Percentiles rank a stretch among this genome's conserved stretches.
Evolutionary conservation across 30 jellyfish, hydroid and myxozoan species (phyloP).

Genomic region (Chrysaora quinquecirrha): DNA sequence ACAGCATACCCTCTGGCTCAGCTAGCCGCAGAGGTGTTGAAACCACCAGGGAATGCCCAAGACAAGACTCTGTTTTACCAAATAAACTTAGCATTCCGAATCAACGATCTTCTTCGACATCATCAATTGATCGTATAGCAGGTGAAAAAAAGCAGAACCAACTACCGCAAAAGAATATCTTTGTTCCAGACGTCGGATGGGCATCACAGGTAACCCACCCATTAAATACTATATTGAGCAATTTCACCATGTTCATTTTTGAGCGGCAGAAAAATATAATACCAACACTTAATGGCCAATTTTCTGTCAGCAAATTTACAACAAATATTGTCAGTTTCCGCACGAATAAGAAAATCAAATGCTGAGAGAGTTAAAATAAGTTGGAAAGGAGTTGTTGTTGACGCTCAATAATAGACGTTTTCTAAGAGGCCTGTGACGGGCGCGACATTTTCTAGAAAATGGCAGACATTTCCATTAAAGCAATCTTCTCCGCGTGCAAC

Average conservation of each 20-base stretch:
- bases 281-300: no score
- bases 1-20: slow-evolving; percentile 8
- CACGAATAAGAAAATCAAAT: no score
- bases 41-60: slow-evolving; percentile 4
- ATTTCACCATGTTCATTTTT: not conserved
- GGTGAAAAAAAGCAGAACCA: slow-evolving; percentile 34
- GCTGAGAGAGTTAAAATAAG: no score
- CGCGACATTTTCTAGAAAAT: no score
- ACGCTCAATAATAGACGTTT: no score
- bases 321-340: no score
- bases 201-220: slow-evolving; percentile 98
- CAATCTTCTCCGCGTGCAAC: no score
- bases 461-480: no score
- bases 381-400: no score
- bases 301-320: no score
- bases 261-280: no score
- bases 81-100: slow-evolving; percentile 74
- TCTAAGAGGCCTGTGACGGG: no score
- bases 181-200: slow-evolving; percentile 90
- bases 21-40: not conserved
- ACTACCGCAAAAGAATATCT: slow-evolving; percentile 53
- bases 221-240: not conserved
- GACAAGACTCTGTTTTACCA: slow-evolving; percentile 52
- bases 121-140: slow-evolving; percentile 69
- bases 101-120: slow-evolving; percentile 59